Percentiles rank a stretch among this genome's conserved stretches.
Conservation (phyloP, 2,797 vertebrate species). For the Intellagama lesueurii region DNA sequence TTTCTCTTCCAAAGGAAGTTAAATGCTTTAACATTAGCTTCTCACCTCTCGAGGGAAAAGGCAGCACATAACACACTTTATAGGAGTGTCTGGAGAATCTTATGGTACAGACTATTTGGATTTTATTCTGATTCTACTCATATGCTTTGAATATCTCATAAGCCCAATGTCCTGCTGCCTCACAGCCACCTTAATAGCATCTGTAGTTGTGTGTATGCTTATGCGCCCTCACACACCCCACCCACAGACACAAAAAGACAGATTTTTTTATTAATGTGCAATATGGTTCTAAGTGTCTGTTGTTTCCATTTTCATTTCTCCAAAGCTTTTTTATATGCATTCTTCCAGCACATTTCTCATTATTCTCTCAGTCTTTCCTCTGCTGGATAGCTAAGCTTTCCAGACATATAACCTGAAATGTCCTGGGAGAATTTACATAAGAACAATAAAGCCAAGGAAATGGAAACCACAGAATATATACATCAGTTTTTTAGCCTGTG, state of each 20-base stretch:
- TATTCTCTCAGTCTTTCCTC: slow-evolving; percentile 76
- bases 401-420: slow-evolving; percentile 80
- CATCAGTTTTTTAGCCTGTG: slow-evolving; percentile 63
- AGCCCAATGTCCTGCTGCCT: neutral
- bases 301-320: slow-evolving; percentile 82
- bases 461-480: slow-evolving; percentile 76
- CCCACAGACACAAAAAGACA: slow-evolving; percentile 41
- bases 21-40: neutral
- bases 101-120: slow-evolving; percentile 22
- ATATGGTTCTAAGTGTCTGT: slow-evolving; percentile 77
- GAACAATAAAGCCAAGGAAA: slow-evolving; percentile 77
- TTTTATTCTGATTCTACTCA: slow-evolving; percentile 40
- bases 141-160: slow-evolving; percentile 41
- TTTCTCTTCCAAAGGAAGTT: neutral
- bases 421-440: slow-evolving; percentile 81
- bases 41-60: neutral
- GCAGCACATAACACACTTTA: slow-evolving; percentile 33
- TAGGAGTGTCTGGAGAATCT: slow-evolving; percentile 4
- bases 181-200: slow-evolving; percentile 20
- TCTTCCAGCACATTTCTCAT: slow-evolving; percentile 82
- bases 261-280: slow-evolving; percentile 55
- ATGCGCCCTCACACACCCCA: slow-evolving; percentile 17
- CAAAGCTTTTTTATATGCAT: slow-evolving; percentile 80
- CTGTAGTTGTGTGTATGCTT: neutral
- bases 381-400: slow-evolving; percentile 77